Conservation (phyloP, 2,797 vertebrate genomes). For the Xiphophorus birchmanni region DNA sequence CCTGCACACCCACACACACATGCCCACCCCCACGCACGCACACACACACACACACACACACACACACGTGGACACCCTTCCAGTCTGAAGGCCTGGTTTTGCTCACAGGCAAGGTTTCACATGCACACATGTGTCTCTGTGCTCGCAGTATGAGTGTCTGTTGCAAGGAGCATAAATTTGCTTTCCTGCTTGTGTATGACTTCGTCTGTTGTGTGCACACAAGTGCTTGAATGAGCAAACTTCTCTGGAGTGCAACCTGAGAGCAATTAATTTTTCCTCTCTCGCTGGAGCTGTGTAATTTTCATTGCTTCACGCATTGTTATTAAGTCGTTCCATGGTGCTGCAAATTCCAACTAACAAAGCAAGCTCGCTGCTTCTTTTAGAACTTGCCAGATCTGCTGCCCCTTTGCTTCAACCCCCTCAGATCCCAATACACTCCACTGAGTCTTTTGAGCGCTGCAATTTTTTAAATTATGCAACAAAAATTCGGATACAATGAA, state of each 20-base stretch:
- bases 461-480: constrained; percentile 14
- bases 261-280: constrained; percentile 79
- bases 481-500: constrained; percentile 4
- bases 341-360: constrained; percentile 76
- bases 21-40: constrained; percentile 32
- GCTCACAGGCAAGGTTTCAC: constrained; percentile 51
- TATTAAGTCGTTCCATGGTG: constrained; percentile 75
- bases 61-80: constrained; percentile 38
- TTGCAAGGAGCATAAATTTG: constrained; percentile 26
- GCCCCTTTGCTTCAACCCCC: constrained; percentile 46
- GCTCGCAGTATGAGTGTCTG: constrained; percentile 14
- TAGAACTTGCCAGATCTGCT: constrained; percentile 68
- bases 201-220: constrained; percentile 13
- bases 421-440: constrained; percentile 30
- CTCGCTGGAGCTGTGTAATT: constrained; percentile 75
- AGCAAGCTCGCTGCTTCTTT: constrained; percentile 62
- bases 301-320: constrained; percentile 79
- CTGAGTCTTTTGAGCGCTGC: constrained; percentile 13
- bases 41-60: constrained; percentile 28
- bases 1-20: constrained; percentile 28
- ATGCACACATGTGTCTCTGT: constrained; percentile 51
- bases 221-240: constrained; percentile 60
- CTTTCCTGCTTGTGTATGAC: constrained; percentile 12
- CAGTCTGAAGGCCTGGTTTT: constrained; percentile 54
- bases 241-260: constrained; percentile 73